A percentile compares a stretch with the other conserved stretches of the same genome.
phyloP scores from a whole-genome alignment of 2,797 vertebrate genomes.

The Oceanodroma leucorhoa region DNA sequence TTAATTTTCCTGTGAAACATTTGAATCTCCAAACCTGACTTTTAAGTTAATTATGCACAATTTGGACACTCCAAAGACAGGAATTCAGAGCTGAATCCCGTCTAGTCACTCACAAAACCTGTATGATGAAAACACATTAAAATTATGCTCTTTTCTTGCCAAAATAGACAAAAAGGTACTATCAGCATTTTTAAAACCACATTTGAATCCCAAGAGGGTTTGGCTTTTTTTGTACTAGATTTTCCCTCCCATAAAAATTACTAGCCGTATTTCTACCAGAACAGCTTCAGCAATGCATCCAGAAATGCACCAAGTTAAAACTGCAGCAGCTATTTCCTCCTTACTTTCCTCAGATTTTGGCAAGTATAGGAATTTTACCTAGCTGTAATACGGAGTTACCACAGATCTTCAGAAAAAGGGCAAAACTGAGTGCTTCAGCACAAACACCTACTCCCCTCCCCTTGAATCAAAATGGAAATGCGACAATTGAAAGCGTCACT shows the following conservation, averaged over 20 bases:
- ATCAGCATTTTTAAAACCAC: neutral
- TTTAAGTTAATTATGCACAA: conserved; percentile 25
- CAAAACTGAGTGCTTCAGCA: neutral
- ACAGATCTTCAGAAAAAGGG: neutral
- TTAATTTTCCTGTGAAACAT: conserved; percentile 1
- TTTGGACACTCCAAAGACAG: conserved; percentile 5
- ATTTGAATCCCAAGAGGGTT: neutral
- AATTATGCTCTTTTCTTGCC: neutral
- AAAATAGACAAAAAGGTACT: neutral
- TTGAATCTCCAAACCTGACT: neutral
- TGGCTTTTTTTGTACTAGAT: neutral
- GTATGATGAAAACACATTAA: neutral
- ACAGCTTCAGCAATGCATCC: neutral
- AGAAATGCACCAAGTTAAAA: neutral
- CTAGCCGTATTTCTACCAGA: neutral
- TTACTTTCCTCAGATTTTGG: neutral
- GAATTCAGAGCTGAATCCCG: neutral
- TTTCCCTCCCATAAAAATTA: neutral
- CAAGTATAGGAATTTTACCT: neutral
- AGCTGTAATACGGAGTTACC: neutral
- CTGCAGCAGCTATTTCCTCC: neutral
- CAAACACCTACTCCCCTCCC: neutral
- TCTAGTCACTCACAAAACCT: conserved; percentile 1
- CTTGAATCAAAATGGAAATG: neutral
- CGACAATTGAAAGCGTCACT: neutral